These are phyloP conservation scores for Pteropus rufus DNA, from an alignment of 2,797 vertebrate genomes.

Conservation along the genomic window DNA sequence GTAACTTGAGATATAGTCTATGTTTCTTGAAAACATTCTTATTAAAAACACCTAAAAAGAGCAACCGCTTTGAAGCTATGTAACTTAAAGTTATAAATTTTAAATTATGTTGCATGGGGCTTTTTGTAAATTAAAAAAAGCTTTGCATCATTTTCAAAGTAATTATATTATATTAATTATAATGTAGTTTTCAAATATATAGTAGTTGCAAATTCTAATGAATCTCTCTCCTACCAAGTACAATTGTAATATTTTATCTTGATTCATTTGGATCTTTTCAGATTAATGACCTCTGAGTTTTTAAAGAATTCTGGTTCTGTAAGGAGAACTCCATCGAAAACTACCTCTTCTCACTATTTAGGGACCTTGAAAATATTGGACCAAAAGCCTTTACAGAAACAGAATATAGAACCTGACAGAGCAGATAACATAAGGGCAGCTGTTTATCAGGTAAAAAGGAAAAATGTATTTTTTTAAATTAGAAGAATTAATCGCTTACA, in stretches of 20 bases:
- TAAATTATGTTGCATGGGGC: not conserved
- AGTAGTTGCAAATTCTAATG: not conserved
- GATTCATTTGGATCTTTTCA: constrained; percentile 72
- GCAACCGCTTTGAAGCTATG: not conserved
- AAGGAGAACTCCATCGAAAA: constrained; percentile 71
- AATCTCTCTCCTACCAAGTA: not conserved
- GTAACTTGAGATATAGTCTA: not conserved
- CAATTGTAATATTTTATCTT: not conserved
- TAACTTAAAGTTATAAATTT: not conserved
- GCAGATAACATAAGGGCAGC: constrained; percentile 90
- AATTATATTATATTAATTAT: not conserved
- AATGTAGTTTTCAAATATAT: not conserved
- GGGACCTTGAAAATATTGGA: constrained; percentile 91
- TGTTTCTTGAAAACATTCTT: not conserved
- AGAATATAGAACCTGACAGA: constrained; percentile 78
- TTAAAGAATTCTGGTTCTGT: constrained; percentile 76
- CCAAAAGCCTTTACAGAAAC: constrained; percentile 79
- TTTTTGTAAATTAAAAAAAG: not conserved
- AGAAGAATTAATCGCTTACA: not conserved
- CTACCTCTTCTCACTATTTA: constrained; percentile 87
- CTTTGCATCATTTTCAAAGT: not conserved
- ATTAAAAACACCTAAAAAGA: constrained; percentile 4
- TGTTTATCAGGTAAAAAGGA: constrained; percentile 91
- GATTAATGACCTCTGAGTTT: constrained; percentile 79
- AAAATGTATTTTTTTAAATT: not conserved